These are phyloP conservation scores for Drosophila nannoptera DNA, from an alignment of 1,140 invertebrate species.

Conservation along the genomic window DNA sequence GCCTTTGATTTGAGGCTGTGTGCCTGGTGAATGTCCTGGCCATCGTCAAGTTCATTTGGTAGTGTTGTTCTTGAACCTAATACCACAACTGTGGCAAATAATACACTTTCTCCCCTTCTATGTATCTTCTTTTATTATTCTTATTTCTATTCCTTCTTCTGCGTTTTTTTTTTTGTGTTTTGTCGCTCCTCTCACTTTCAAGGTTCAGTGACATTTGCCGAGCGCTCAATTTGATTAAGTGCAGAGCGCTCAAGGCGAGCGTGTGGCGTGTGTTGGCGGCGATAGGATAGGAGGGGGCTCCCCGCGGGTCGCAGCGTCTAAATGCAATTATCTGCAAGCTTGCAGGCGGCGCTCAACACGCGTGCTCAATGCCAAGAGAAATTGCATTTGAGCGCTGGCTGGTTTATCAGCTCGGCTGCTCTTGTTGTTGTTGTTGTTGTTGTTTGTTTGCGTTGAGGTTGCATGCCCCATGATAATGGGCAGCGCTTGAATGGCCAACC, in stretches of 20 bases:
- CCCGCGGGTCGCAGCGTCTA: conserved; percentile 45
- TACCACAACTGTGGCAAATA: conserved; percentile 65
- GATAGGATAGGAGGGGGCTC: background rate
- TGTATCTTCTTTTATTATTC: conserved; percentile 6
- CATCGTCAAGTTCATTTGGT: conserved; percentile 66
- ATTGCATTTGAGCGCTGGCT: conserved; percentile 61
- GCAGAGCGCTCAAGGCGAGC: conserved; percentile 40
- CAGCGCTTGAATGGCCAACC: conserved; percentile 48
- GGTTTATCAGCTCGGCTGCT: conserved; percentile 30
- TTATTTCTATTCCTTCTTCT: background rate
- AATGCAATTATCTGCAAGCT: conserved; percentile 71
- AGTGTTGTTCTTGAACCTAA: conserved; percentile 68
- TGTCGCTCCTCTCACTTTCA: conserved; percentile 38
- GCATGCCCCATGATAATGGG: conserved; percentile 38
- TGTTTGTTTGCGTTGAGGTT: conserved; percentile 27
- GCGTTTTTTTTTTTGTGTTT: conserved; percentile 5
- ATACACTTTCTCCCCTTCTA: conserved; percentile 39
- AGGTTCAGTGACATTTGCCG: conserved; percentile 71
- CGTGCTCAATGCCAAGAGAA: conserved; percentile 55
- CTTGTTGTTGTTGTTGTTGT: background rate
- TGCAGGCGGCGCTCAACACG: conserved; percentile 33
- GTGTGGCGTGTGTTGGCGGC: background rate
- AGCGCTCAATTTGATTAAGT: conserved; percentile 74
- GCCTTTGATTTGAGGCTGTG: conserved; percentile 23
- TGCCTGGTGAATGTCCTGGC: conserved; percentile 66